Percentiles rank a stretch among this genome's conserved stretches.
Evolutionary conservation across 2,113 vertebrate genomes (phyloP).

Genomic region (Mormyrus iriodes): DNA sequence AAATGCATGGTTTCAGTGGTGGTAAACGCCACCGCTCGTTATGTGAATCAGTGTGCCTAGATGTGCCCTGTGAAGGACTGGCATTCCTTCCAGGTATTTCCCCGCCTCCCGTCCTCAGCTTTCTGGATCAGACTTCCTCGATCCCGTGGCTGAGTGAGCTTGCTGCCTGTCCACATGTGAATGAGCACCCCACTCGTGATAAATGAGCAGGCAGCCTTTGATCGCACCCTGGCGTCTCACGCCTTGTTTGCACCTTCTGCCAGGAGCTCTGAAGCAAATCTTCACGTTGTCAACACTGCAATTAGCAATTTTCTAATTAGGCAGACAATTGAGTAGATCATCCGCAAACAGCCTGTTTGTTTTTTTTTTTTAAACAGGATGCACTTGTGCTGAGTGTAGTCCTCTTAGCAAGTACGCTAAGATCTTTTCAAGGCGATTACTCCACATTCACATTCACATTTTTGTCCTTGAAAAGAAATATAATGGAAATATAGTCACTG

Average conservation of each 20-base stretch:
- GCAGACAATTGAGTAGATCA: neutral
- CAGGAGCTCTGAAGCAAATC: neutral
- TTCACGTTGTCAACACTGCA: conserved; percentile 1
- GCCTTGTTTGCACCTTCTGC: conserved; percentile 22
- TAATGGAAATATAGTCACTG: neutral
- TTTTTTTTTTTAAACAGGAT: neutral
- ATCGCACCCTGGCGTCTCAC: neutral
- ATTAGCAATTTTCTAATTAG: conserved; percentile 7
- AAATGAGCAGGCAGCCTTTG: neutral
- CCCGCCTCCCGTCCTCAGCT: neutral
- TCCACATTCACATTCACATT: neutral
- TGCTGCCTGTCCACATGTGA: neutral
- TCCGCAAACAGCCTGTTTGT: neutral
- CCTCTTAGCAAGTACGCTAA: neutral
- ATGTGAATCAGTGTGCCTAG: neutral
- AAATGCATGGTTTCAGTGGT: neutral
- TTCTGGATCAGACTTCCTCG: neutral
- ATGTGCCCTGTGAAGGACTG: neutral
- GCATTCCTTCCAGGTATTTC: neutral
- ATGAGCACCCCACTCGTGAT: neutral
- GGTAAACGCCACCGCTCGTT: neutral
- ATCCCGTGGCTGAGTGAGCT: neutral
- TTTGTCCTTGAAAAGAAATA: neutral
- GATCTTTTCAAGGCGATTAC: neutral
- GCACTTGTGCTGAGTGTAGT: neutral